phyloP scores from a whole-genome alignment of 2,888 invertebrate species.

The Mesochorus sp. region DNA sequence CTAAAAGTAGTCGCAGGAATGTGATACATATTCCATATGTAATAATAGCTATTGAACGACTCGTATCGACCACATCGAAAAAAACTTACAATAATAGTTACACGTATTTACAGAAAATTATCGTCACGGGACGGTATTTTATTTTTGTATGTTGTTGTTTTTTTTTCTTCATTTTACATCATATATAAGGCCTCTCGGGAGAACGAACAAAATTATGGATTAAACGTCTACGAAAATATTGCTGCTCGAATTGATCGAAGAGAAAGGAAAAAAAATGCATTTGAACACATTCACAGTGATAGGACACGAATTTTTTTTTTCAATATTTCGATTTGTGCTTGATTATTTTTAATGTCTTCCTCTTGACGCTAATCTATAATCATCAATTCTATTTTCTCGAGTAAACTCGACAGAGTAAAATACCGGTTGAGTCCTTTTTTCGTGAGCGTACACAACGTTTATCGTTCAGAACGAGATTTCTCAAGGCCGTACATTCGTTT shows the following conservation, averaged over 20 bases:
- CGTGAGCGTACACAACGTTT: too few relatives aligned
- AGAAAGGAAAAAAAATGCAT: slow-evolving; percentile 39
- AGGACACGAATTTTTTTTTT: slow-evolving; percentile 5
- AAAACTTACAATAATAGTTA: slow-evolving; percentile 40
- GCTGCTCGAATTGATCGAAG: too few relatives aligned
- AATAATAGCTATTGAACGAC: slow-evolving; percentile 6
- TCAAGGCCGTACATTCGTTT: background rate
- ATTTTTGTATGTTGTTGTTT: too few relatives aligned
- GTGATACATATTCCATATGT: slow-evolving; percentile 19
- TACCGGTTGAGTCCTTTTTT: too few relatives aligned
- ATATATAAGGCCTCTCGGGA: background rate
- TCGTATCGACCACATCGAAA: background rate
- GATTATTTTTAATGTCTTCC: background rate
- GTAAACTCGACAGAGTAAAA: too few relatives aligned
- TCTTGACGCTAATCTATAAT: background rate
- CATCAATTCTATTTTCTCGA: too few relatives aligned
- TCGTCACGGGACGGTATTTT: slow-evolving; percentile 25
- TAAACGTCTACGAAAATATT: too few relatives aligned
- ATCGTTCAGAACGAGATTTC: too few relatives aligned
- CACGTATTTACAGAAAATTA: slow-evolving; percentile 52
- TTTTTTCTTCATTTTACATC: slow-evolving; percentile 24
- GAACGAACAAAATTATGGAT: too few relatives aligned
- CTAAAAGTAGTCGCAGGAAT: slow-evolving; percentile 37
- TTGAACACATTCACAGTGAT: slow-evolving; percentile 59
- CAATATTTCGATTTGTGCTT: background rate